phyloP scores from a whole-genome alignment of 2,797 vertebrate species.

The Sebastes baramenuke region DNA sequence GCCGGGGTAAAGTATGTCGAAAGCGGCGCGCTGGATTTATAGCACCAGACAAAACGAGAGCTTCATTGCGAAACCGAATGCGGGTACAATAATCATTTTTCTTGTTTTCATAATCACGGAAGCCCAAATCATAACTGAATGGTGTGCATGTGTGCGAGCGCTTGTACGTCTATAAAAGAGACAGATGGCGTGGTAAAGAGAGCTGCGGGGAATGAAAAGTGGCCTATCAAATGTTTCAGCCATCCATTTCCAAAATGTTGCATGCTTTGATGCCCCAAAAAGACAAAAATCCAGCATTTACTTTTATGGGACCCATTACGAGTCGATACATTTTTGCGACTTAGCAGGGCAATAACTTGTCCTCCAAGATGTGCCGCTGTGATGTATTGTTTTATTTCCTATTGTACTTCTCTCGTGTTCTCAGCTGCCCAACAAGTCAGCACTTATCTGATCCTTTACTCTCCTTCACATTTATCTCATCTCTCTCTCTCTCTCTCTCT shows the following conservation, averaged over 20 bases:
- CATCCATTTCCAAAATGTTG: slow-evolving; percentile 47
- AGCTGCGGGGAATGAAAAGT: slow-evolving; percentile 47
- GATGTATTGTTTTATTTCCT: slow-evolving; percentile 56
- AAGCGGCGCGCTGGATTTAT: not conserved
- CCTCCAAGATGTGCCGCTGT: slow-evolving; percentile 29
- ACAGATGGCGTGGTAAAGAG: slow-evolving; percentile 52
- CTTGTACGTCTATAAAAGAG: slow-evolving; percentile 42
- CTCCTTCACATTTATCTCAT: slow-evolving; percentile 48
- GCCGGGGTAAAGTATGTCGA: no score
- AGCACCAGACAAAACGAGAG: not conserved
- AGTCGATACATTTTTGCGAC: slow-evolving; percentile 34
- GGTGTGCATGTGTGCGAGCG: not conserved
- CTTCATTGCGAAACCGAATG: not conserved
- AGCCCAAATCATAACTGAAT: not conserved
- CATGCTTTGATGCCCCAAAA: slow-evolving; percentile 38
- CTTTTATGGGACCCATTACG: slow-evolving; percentile 46
- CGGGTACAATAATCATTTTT: not conserved
- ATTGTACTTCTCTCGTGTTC: slow-evolving; percentile 35
- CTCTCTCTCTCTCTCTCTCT: not conserved
- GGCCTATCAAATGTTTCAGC: slow-evolving; percentile 49
- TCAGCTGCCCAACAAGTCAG: slow-evolving; percentile 32
- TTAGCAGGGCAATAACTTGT: slow-evolving; percentile 31
- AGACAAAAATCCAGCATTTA: slow-evolving; percentile 41
- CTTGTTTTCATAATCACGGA: not conserved
- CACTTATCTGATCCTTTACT: slow-evolving; percentile 50